phyloP scores from a whole-genome alignment of 2,888 invertebrate species.

The Oscheius sp. region DNA sequence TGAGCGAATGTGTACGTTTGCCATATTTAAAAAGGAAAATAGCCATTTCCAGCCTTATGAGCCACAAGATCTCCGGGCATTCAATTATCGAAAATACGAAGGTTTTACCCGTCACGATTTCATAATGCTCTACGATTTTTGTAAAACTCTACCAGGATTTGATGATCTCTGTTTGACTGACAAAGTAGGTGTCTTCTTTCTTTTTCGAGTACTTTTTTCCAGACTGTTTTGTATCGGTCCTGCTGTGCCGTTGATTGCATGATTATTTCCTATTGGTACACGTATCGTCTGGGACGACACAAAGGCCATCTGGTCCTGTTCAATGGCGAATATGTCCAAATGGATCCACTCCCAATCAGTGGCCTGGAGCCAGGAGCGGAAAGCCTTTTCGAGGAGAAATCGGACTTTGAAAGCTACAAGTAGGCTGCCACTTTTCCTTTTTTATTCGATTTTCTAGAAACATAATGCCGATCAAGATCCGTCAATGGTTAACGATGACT shows the following conservation, averaged over 20 bases:
- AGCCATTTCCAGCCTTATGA: conserved; percentile 52
- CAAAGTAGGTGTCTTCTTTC: conserved; percentile 37
- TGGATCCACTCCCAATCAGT: conserved; percentile 49
- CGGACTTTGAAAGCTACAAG: conserved; percentile 55
- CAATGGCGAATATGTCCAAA: conserved; percentile 51
- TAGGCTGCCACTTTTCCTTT: conserved; percentile 27
- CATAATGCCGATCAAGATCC: conserved; percentile 53
- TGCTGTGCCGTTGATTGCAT: conserved; percentile 57
- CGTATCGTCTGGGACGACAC: conserved; percentile 39
- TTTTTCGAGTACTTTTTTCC: conserved; percentile 17
- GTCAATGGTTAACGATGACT: conserved; percentile 51
- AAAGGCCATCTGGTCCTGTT: conserved; percentile 43
- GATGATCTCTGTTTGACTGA: conserved; percentile 45
- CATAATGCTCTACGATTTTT: conserved; percentile 56
- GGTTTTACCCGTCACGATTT: conserved; percentile 56
- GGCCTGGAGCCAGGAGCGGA: conserved; percentile 48
- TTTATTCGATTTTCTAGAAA: conserved; percentile 44
- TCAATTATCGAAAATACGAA: conserved; percentile 49
- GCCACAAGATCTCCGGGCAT: conserved; percentile 47
- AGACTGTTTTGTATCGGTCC: conserved; percentile 53
- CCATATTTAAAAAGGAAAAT: background rate
- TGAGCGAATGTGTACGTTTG: conserved; percentile 55
- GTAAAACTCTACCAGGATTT: conserved; percentile 52
- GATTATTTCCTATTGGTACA: conserved; percentile 57
- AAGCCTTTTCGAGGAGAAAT: conserved; percentile 34